Conservation (phyloP, 2,797 vertebrate species). For the Nasua narica region DNA sequence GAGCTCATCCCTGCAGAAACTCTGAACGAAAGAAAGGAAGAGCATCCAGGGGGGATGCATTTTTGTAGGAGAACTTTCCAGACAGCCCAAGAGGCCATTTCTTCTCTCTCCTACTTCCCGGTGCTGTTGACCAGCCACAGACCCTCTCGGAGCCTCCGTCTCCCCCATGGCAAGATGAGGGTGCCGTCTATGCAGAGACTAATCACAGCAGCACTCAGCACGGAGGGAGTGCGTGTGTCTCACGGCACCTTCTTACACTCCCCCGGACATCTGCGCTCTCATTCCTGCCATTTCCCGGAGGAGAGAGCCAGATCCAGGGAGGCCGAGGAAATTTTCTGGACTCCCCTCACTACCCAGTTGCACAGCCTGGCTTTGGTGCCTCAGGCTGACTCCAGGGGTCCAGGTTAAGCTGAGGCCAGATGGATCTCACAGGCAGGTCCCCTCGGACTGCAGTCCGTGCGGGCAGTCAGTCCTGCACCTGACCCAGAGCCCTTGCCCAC, state of each 20-base stretch:
- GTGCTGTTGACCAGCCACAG: background rate
- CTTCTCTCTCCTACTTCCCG: background rate
- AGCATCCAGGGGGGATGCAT: accelerated
- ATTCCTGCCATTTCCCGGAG: accelerated
- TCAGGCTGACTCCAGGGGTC: background rate
- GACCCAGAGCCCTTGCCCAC: background rate
- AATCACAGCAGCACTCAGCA: background rate
- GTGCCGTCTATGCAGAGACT: background rate
- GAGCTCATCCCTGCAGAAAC: background rate
- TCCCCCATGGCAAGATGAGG: no score
- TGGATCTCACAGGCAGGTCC: background rate
- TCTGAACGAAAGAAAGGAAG: background rate
- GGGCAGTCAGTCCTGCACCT: no score
- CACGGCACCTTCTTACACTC: accelerated
- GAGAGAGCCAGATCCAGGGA: background rate
- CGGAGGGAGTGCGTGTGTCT: no score
- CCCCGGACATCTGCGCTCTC: background rate
- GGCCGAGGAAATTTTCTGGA: background rate
- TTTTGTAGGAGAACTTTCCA: background rate
- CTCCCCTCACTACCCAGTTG: background rate
- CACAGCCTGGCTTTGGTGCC: background rate
- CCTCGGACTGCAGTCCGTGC: accelerated
- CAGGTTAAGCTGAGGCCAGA: background rate
- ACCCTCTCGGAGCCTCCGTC: background rate
- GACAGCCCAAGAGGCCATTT: accelerated